Conservation (phyloP, 2,113 vertebrate genomes). For the Burhinus bistriatus region DNA sequence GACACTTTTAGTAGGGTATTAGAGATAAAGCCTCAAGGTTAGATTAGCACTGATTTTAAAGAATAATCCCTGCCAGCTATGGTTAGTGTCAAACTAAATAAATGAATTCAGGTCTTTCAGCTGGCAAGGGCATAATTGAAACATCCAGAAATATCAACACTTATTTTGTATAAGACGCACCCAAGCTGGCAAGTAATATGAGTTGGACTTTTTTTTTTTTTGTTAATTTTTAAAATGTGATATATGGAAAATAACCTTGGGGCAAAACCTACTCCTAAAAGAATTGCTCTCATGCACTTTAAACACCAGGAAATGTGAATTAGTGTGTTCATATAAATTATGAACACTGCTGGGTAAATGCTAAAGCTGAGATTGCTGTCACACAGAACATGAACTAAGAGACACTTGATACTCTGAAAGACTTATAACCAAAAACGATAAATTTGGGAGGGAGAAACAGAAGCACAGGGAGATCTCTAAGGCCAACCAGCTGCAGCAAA, state of each 20-base stretch:
- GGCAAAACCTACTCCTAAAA: background rate
- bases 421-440: background rate
- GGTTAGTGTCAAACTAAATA: background rate
- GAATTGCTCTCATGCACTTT: background rate
- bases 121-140: slow-evolving; percentile 28
- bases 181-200: background rate
- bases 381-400: background rate
- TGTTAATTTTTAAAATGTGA: background rate
- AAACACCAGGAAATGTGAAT: background rate
- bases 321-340: background rate
- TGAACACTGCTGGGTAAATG: background rate
- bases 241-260: background rate
- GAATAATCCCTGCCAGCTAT: background rate
- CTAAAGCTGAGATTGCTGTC: background rate
- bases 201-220: background rate
- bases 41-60: background rate
- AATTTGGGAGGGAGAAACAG: background rate
- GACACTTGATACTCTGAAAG: background rate
- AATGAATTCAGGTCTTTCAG: background rate
- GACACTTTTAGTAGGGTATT: background rate
- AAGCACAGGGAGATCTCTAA: background rate
- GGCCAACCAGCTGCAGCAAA: background rate
- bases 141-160: background rate
- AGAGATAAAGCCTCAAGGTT: background rate
- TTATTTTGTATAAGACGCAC: background rate